These are phyloP conservation scores for Drosophila prostipennis DNA, from an alignment of 2,888 invertebrate genomes.

Conservation along the genomic window DNA sequence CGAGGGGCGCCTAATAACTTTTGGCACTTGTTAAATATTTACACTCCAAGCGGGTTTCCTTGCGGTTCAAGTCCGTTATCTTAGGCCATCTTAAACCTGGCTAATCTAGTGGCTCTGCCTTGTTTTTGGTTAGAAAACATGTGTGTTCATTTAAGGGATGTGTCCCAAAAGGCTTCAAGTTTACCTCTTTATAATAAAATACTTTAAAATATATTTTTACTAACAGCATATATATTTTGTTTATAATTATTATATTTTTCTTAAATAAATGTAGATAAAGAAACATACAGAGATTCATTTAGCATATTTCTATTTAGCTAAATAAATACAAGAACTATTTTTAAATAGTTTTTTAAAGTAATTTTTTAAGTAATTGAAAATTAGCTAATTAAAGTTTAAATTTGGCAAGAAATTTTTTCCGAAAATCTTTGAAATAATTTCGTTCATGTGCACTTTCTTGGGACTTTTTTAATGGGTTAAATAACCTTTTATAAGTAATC, in stretches of 20 bases:
- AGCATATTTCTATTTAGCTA: no score
- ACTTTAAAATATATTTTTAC: no score
- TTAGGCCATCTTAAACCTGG: slow-evolving; percentile 4
- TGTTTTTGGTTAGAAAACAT: neutral
- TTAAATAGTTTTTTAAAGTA: no score
- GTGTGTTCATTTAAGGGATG: neutral
- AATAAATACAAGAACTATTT: no score
- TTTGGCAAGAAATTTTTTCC: neutral
- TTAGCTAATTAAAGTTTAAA: neutral
- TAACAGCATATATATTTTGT: no score
- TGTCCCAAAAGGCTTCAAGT: neutral
- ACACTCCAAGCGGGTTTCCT: slow-evolving; percentile 2
- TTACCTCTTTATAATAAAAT: neutral
- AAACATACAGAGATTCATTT: no score
- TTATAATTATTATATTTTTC: no score
- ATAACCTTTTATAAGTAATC: slow-evolving; percentile 72
- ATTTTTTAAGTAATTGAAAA: no score
- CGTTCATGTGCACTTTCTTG: neutral
- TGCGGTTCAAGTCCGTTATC: neutral
- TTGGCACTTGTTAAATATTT: slow-evolving; percentile 23
- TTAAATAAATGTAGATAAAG: no score
- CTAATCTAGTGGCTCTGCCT: slow-evolving; percentile 23
- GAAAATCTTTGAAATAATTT: neutral
- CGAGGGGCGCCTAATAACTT: slow-evolving; percentile 43
- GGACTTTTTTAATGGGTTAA: slow-evolving; percentile 66